A percentile compares a stretch with the other conserved stretches of the same genome.
phyloP scores from a whole-genome alignment of 1,140 invertebrate species.

The Brachionus manjavacas region DNA sequence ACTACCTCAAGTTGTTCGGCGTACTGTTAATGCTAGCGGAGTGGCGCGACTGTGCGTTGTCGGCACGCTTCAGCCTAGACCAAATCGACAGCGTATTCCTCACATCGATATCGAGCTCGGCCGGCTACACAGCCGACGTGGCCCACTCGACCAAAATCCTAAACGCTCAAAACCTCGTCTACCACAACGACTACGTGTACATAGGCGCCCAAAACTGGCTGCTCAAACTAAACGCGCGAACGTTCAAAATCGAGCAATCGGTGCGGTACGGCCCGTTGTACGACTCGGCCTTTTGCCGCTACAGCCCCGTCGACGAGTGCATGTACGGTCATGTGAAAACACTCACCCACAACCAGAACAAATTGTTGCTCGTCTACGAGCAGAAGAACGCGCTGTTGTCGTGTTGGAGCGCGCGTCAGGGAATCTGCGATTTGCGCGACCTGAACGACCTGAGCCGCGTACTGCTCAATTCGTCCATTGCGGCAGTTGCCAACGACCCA shows the following conservation, averaged over 20 bases:
- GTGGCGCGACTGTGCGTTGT: too few relatives aligned
- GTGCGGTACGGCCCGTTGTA: constrained; percentile 3
- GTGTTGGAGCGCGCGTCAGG: constrained; percentile 5
- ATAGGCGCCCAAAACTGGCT: constrained; percentile 29
- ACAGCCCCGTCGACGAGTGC: constrained; percentile 11
- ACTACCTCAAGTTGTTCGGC: background rate
- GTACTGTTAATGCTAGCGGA: background rate
- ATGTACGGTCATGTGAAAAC: background rate
- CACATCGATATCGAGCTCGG: background rate
- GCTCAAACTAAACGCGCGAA: background rate
- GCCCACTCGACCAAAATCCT: background rate
- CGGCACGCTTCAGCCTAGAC: background rate
- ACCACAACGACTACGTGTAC: background rate
- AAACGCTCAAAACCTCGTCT: background rate
- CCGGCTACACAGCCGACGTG: background rate
- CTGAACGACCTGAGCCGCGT: background rate
- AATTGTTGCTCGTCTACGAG: background rate
- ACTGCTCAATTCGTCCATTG: background rate
- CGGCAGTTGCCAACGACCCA: background rate
- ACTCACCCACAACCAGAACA: constrained; percentile 4
- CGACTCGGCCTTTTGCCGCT: constrained; percentile 20
- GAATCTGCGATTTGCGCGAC: constrained; percentile 15
- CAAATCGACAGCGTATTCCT: background rate
- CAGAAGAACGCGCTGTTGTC: background rate
- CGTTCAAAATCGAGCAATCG: constrained; percentile 22